These are phyloP conservation scores for Colletes gigas DNA, from an alignment of 1,140 invertebrate species.

Conservation along the genomic window DNA sequence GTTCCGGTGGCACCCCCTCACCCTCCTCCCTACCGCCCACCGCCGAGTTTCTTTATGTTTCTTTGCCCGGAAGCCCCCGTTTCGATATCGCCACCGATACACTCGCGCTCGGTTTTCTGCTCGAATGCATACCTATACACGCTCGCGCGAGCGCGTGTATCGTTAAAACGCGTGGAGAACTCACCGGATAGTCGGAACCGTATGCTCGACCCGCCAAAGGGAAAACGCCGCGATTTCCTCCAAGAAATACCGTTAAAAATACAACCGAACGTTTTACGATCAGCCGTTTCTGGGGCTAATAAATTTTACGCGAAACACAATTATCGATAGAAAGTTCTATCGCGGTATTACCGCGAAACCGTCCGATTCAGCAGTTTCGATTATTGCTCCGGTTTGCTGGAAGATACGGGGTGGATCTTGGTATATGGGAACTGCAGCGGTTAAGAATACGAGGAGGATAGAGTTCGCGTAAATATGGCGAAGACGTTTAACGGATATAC, in stretches of 20 bases:
- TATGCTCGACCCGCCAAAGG: background rate
- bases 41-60: slow-evolving; percentile 72
- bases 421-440: too few species aligned
- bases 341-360: background rate
- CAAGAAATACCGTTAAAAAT: slow-evolving; percentile 1
- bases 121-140: slow-evolving; percentile 28
- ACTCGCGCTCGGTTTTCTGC: slow-evolving; percentile 33
- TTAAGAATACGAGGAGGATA: too few species aligned
- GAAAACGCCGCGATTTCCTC: slow-evolving; percentile 1
- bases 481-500: too few species aligned
- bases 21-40: slow-evolving; percentile 30
- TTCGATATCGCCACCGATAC: slow-evolving; percentile 68
- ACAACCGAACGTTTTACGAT: background rate
- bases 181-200: background rate
- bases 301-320: background rate
- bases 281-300: slow-evolving; percentile 3
- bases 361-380: background rate
- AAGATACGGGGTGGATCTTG: background rate
- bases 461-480: too few species aligned
- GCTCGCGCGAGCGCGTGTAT: background rate
- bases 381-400: too few species aligned
- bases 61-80: slow-evolving; percentile 70
- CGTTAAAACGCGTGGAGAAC: background rate
- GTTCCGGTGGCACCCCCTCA: slow-evolving; percentile 67
- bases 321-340: slow-evolving; percentile 5